phyloP scores from a whole-genome alignment of 2,797 vertebrate genomes.

The Cuculus canorus region DNA sequence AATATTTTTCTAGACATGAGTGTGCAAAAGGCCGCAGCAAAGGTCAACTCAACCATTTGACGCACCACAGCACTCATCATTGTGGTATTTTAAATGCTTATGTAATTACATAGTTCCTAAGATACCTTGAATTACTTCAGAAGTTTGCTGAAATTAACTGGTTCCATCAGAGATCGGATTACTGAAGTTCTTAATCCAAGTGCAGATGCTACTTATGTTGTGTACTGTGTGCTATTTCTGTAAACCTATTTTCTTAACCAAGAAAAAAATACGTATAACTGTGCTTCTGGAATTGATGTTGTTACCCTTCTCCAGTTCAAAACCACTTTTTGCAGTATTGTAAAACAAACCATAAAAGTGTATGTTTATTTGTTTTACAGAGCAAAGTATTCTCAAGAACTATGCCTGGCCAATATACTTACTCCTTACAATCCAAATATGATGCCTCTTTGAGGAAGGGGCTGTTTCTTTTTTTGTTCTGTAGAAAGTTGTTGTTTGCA shows the following conservation, averaged over 20 bases:
- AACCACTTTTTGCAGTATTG: background rate
- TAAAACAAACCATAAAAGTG: background rate
- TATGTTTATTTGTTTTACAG: background rate
- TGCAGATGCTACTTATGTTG: background rate
- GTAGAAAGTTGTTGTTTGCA: background rate
- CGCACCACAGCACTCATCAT: background rate
- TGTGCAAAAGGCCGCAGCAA: background rate
- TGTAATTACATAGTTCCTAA: conserved; percentile 2
- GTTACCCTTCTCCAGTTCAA: background rate
- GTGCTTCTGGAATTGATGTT: background rate
- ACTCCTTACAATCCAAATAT: background rate
- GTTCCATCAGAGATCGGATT: background rate
- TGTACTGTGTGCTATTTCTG: background rate
- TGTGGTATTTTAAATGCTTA: background rate
- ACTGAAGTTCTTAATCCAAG: background rate
- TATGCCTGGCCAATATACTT: background rate
- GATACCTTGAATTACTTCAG: background rate
- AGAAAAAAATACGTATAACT: background rate
- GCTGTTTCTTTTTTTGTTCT: background rate
- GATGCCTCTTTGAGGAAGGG: background rate
- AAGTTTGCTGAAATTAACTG: conserved; percentile 21
- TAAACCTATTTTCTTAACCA: background rate
- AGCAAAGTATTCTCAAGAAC: background rate
- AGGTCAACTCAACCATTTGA: background rate
- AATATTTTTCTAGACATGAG: background rate